phyloP scores from a whole-genome alignment of 2,888 invertebrate genomes.

The Lasioglossum villosulum region DNA sequence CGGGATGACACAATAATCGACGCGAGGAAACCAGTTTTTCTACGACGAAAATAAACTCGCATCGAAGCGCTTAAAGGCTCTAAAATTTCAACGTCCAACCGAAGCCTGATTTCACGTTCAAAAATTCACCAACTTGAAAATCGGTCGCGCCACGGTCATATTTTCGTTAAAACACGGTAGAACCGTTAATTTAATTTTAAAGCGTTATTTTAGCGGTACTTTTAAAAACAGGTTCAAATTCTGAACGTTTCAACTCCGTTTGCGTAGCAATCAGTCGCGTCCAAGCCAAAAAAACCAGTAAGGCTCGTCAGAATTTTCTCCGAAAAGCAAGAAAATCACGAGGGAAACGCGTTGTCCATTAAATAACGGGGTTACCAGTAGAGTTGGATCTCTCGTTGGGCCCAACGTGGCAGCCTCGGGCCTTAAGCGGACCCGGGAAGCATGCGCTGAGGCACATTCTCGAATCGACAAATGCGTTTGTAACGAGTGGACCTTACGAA shows the following conservation, averaged over 20 bases:
- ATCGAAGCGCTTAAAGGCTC: neutral
- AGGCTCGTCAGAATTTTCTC: neutral
- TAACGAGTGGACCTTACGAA: conserved; percentile 82
- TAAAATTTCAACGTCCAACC: neutral
- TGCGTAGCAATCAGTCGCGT: neutral
- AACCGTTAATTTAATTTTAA: neutral
- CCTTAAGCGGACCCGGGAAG: neutral
- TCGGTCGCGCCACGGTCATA: neutral
- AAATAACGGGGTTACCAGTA: conserved; percentile 30
- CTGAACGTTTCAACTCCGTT: neutral
- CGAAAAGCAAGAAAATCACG: neutral
- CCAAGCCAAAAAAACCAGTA: neutral
- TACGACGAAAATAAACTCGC: conserved; percentile 29
- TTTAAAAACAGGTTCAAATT: neutral
- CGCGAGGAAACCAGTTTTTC: conserved; percentile 26
- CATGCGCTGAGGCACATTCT: too few species aligned
- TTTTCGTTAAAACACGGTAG: neutral
- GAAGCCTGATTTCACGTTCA: neutral
- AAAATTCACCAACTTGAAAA: neutral
- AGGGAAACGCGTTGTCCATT: neutral
- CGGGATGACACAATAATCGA: conserved; percentile 33
- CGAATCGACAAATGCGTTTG: neutral
- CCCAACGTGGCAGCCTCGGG: conserved; percentile 36
- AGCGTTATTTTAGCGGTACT: neutral
- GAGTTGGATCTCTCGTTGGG: neutral